Conservation (phyloP, 2,113 vertebrate species). For the Mandrillus leucophaeus region DNA sequence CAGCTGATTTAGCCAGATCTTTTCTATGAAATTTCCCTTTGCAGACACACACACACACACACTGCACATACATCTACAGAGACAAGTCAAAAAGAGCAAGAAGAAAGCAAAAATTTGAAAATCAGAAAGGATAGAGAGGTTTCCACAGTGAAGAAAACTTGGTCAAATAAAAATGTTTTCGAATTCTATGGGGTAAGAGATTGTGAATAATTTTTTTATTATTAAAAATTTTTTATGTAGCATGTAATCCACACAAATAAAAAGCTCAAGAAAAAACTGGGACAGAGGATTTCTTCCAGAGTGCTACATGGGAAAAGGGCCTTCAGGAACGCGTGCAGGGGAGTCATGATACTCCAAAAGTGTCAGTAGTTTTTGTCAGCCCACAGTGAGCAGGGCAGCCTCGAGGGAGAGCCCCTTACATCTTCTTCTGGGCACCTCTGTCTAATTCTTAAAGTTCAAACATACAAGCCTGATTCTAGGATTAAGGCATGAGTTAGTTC, state of each 20-base stretch:
- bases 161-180: constrained; percentile 70
- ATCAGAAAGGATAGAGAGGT: constrained; percentile 67
- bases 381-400: not conserved
- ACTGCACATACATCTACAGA: not conserved
- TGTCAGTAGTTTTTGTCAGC: not conserved
- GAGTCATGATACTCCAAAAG: not conserved
- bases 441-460: not conserved
- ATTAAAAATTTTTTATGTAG: constrained; percentile 81
- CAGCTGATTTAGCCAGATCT: not conserved
- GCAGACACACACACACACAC: not conserved
- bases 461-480: not conserved
- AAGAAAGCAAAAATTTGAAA: constrained; percentile 78
- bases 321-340: not conserved
- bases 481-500: not conserved
- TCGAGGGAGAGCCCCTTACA: not conserved
- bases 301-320: constrained; percentile 1
- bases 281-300: constrained; percentile 77
- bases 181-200: constrained; percentile 78
- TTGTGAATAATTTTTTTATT: constrained; percentile 84
- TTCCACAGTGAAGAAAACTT: constrained; percentile 70
- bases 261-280: constrained; percentile 81
- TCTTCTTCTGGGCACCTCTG: not conserved
- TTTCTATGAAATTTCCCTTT: not conserved
- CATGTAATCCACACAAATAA: constrained; percentile 83
- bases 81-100: constrained; percentile 62